Percentiles rank a stretch among this genome's conserved stretches.
Evolutionary conservation across 2,888 invertebrate species (phyloP).

Genomic region (Chloroclystis v-ata): DNA sequence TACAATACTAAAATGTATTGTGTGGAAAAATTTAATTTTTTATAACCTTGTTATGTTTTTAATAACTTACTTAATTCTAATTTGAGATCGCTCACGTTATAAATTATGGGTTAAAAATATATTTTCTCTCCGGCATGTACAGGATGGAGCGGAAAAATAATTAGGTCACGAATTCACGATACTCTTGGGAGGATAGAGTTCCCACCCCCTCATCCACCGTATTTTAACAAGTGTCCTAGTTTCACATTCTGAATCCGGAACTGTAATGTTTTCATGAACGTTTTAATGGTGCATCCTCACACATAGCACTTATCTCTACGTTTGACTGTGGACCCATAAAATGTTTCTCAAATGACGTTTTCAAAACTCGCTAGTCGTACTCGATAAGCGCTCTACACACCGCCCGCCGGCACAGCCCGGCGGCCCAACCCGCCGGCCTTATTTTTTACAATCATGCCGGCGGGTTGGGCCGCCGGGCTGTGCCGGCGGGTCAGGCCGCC

Average conservation of each 20-base stretch:
- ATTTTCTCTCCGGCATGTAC: constrained; percentile 39
- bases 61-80: no score
- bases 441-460: no score
- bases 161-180: constrained; percentile 65
- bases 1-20: no score
- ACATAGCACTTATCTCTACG: constrained; percentile 7
- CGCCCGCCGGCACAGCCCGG: no score
- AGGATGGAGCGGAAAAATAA: constrained; percentile 40
- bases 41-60: no score
- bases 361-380: constrained; percentile 9
- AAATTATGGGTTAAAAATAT: constrained; percentile 22
- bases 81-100: no score
- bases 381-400: no score
- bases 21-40: no score
- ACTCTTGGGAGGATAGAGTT: constrained; percentile 33
- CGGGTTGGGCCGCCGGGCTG: no score
- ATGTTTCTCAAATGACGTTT: constrained; percentile 6
- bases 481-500: no score
- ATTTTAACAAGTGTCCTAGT: constrained; percentile 12
- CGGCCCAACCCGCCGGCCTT: no score
- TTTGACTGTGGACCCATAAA: constrained; percentile 3
- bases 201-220: constrained; percentile 19
- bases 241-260: constrained; percentile 3
- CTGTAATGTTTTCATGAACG: neutral
- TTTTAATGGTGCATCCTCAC: constrained; percentile 18